Evolutionary conservation across 2,888 invertebrate genomes (phyloP), one percentile per base, ranked within the genome.

Genomic region (Dynastes grantii): DNA sequence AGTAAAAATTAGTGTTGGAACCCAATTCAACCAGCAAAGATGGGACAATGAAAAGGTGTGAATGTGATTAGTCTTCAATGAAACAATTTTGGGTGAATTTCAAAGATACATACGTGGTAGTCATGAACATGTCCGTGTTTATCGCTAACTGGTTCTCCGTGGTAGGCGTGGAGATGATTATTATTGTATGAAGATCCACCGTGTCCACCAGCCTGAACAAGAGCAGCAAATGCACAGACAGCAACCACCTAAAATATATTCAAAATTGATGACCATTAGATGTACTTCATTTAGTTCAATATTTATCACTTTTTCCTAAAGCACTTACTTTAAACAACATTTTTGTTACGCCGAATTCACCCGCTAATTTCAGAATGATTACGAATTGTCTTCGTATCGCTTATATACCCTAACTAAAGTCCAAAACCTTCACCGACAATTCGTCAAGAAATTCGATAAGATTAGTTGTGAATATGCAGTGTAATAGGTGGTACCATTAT

Each of bases 81-180:
- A 45, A 45, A 11, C 0, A 45, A 45, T 45, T 11, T 45, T 37
- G 37, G 37, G 37, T 37, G 3, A 37, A 37, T 0, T 37, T 37
- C 3, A 37, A 16, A 6, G 32, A 51, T 70, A 80, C 80, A 65
- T 78, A 81, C 81, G 70, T 78, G 61, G 45, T 79, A 81, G 53
- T 81, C 81, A 45, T 78, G 77, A n/a, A 49, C 71, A 51, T 71
- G 71, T 27, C 71, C 77, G 29, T 58, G 61, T 53, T 71, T 71
- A 16, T 71, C 71, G 22, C 37, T n/a, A 8, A 71, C 58, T 8
- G 71, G 71, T 71, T 55, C 55, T 2, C 55, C 55, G 32, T 71
- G 71, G 22, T 76, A 76, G 29, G 76, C 76, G 64, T 51, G 64
- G 22, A 76, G 76, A 27, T 76, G 45, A n/a, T 49, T 63, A 29